Evolutionary conservation across 2,113 vertebrate genomes (phyloP), one percentile per base, ranked within the genome.

Genomic region (Hepsetus odoe): DNA sequence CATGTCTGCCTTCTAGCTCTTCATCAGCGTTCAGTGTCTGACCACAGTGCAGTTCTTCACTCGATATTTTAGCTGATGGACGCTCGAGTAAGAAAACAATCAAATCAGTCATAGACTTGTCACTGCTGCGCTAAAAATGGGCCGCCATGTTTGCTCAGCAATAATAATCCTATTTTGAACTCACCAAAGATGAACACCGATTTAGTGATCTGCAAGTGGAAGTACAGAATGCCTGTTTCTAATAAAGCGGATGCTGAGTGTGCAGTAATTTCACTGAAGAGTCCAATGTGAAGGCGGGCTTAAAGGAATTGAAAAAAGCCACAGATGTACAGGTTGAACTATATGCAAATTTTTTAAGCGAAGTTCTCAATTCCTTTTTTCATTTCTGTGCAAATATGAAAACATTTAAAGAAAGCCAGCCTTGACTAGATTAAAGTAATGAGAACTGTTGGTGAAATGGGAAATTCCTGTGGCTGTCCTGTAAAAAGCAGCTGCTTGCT

Each of bases 401-500:
- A 51, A 33, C 1, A 49, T 56, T 55, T 61, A 51, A 75, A 80
- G 69, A 20, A 70, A 70, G 7, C 72, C 42, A 44, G 35, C 22
- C 55, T 73, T 59, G 24, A 55, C 33, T 14, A 35, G 32, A 38
- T 69, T 13, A 40, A n/a, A 51, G 74, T 62, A 62, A 53, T 22
- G 30, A 49, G 32, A 18, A 42, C 24, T 69, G 30, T 59, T 33
- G 68, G 51, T 46, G 40, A 26, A 49, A 30, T 18, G 40, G 9
- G 40, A 56, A 46, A 83, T 76, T 76, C 53, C 61, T 80, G 77
- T 40, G 77, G 77, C 20, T 7, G 20, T 10, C 28, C 72, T 61
- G 20, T 71, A 44, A 59, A 74, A 79, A 79, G 22, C n/a, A 74
- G 72, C 44, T 55, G 49, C 42, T 10, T 66, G 2, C 14, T 66